Conservation (phyloP, 1,140 invertebrate genomes). For the Coenobita brevimanus region DNA sequence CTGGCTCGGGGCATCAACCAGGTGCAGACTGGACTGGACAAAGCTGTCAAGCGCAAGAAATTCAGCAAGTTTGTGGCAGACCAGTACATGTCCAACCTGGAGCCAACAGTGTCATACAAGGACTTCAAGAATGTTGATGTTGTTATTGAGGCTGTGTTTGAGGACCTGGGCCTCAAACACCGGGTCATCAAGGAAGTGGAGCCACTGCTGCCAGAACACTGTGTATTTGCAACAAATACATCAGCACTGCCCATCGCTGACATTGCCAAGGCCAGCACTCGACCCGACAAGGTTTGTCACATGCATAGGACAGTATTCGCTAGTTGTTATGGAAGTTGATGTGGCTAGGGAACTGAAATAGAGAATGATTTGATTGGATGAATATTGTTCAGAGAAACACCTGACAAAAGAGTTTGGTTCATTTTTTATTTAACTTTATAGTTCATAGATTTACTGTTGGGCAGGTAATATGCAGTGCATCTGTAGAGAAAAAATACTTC, state of each 20-base stretch:
- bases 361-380: too few species aligned
- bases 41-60: slow-evolving; percentile 87
- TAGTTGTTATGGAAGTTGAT: too few species aligned
- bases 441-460: too few species aligned
- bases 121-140: slow-evolving; percentile 92
- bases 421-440: too few species aligned
- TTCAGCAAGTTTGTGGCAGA: slow-evolving; percentile 86
- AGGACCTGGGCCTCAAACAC: slow-evolving; percentile 97
- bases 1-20: slow-evolving; percentile 92
- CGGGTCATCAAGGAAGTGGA: slow-evolving; percentile 98
- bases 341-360: too few species aligned
- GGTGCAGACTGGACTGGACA: slow-evolving; percentile 88
- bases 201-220: slow-evolving; percentile 88
- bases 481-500: too few species aligned
- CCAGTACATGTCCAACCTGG: slow-evolving; percentile 84
- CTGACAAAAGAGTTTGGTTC: too few species aligned
- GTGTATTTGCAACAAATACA: slow-evolving; percentile 97
- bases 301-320: neutral
- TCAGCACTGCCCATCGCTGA: slow-evolving; percentile 97
- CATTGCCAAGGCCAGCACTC: slow-evolving; percentile 92
- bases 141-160: slow-evolving; percentile 99
- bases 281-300: slow-evolving; percentile 92
- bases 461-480: too few species aligned
- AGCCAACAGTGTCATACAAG: slow-evolving; percentile 88
- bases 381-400: too few species aligned